phyloP scores from a whole-genome alignment of 1,140 invertebrate genomes.

The Drosophila melanica region DNA sequence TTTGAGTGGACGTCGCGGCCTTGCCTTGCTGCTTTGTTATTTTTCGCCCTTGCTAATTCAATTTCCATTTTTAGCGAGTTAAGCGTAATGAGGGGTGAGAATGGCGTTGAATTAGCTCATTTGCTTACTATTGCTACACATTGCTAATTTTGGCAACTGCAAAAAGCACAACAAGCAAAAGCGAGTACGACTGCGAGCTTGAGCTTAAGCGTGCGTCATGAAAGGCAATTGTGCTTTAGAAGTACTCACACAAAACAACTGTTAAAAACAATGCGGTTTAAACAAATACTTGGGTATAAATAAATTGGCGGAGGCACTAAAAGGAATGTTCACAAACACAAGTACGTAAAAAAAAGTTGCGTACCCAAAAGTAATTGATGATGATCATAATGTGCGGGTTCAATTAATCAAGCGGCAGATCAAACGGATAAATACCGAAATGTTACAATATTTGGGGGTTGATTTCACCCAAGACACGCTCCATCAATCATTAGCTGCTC shows the following conservation, averaged over 20 bases:
- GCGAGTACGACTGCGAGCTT: background rate
- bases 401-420: constrained; percentile 11
- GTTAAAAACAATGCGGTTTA: constrained; percentile 22
- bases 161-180: constrained; percentile 6
- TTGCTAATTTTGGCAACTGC: constrained; percentile 27
- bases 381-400: constrained; percentile 1
- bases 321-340: constrained; percentile 13
- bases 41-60: constrained; percentile 33
- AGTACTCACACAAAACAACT: constrained; percentile 9
- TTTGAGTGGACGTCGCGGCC: constrained; percentile 19
- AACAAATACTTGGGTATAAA: constrained; percentile 15
- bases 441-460: background rate
- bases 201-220: constrained; percentile 36
- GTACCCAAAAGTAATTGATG: background rate
- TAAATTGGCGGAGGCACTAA: constrained; percentile 9
- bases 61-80: constrained; percentile 25
- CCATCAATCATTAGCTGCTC: constrained; percentile 24
- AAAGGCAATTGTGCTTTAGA: constrained; percentile 18
- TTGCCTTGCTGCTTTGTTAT: constrained; percentile 23
- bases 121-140: constrained; percentile 24
- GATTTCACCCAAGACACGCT: background rate
- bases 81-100: constrained; percentile 33
- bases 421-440: background rate
- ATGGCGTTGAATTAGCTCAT: constrained; percentile 11
- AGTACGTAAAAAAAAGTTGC: background rate